Evolutionary conservation across 1,140 invertebrate species (phyloP), one percentile per base, ranked within the genome.

Genomic region (Pararge aegeria): DNA sequence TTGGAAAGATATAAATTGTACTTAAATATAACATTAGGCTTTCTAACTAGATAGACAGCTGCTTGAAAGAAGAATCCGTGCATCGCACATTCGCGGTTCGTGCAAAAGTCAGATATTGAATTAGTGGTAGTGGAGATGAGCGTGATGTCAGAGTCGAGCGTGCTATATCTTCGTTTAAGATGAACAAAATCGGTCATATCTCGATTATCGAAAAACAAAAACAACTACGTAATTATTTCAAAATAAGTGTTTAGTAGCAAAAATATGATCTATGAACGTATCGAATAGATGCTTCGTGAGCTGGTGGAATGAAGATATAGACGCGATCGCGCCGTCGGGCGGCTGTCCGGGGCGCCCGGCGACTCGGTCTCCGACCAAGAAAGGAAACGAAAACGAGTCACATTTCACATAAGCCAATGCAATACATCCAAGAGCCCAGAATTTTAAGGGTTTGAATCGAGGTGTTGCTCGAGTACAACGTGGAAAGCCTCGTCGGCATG

Each of bases 361-460:
- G 79, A 55, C 78, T 61, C 78, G 75, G 64, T 61, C 78, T 78
- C 77, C 80, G 81, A 86, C 80, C 83, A 89, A 87, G 86, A 87
- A 89, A 89, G 83, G 84, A 87, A 89, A 89, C 86, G 84, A 89
- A 89, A 89, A 86, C 82, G 78, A 87, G 81, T 89, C 83, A 87
- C 86, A 86, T 78, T 86, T 89, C 81, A 89, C 86, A 89, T 86
- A 89, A 89, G 86, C 86, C 86, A 89, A 89, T 89, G 83, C 86
- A 89, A 24, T 78, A 89, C 86, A 89, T 89, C 86, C 86, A 89
- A 89, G 83, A 89, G 86, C 86, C 86, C 86, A 89, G 86, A 89
- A 89, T 89, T 72, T 86, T 86, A 89, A 89, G 86, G 83, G 86
- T 87, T 89, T 89, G 82, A 80, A 71, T 86, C 82, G 82, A 84